These are phyloP conservation scores for Thermophis baileyi DNA, from an alignment of 2,113 vertebrate genomes.

Conservation along the genomic window DNA sequence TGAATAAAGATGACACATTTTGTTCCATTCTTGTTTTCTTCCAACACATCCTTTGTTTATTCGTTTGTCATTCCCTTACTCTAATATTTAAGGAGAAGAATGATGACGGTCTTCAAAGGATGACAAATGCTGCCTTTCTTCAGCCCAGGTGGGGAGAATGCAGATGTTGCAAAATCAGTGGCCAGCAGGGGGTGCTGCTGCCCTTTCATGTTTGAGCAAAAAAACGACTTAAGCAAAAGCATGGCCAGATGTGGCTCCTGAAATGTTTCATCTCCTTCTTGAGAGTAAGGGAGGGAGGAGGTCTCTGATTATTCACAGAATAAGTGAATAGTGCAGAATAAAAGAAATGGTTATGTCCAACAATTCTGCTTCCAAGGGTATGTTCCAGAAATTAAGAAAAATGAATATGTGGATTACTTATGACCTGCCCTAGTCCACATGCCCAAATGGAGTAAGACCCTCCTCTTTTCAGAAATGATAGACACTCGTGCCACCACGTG, in stretches of 20 bases:
- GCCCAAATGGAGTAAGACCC: no score
- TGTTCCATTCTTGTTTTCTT: not conserved
- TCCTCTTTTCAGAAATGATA: no score
- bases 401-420: no score
- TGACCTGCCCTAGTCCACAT: no score
- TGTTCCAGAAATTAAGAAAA: no score
- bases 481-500: no score
- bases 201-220: not conserved
- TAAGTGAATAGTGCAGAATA: no score
- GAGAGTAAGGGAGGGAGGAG: not conserved
- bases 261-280: not conserved
- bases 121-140: not conserved
- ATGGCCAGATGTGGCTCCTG: not conserved
- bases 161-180: not conserved
- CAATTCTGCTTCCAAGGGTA: no score
- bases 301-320: no score
- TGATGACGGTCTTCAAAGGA: no score
- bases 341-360: no score
- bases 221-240: not conserved
- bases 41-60: not conserved
- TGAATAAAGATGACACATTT: not conserved
- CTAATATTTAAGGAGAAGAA: not conserved
- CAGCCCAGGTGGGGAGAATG: not conserved
- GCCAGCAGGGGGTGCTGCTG: not conserved
- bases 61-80: accelerated